Conservation (phyloP, 2,113 vertebrate genomes). For the Meles meles region DNA sequence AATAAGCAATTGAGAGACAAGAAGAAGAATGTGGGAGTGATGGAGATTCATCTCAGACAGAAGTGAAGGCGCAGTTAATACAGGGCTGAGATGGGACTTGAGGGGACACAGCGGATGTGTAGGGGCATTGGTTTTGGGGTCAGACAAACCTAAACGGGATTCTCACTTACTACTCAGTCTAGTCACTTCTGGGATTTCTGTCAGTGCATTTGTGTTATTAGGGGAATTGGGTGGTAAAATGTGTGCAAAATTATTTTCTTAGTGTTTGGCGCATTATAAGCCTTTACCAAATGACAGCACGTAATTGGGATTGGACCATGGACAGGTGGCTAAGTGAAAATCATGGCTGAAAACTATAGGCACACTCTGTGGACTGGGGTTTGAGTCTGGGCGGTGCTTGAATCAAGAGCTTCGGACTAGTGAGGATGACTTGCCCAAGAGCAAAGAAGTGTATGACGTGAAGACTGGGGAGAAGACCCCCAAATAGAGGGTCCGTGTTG, state of each 20-base stretch:
- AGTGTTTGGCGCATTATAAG: background rate
- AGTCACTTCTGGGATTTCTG: background rate
- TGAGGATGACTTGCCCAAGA: background rate
- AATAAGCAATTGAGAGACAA: background rate
- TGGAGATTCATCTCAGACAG: background rate
- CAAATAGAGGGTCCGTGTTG: accelerated
- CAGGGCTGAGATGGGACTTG: too few relatives aligned
- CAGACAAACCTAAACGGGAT: background rate
- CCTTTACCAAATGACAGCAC: background rate
- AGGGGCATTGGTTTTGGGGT: background rate
- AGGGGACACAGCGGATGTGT: background rate
- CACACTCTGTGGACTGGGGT: too few relatives aligned
- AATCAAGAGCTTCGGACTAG: background rate
- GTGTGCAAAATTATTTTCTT: background rate
- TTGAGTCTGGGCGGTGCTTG: background rate
- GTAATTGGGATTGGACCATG: background rate
- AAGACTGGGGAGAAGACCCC: background rate
- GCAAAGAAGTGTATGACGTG: too few relatives aligned
- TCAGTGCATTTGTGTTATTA: background rate
- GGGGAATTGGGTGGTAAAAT: background rate
- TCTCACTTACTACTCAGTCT: background rate
- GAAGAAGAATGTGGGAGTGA: background rate
- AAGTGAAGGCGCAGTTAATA: background rate
- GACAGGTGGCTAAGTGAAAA: background rate
- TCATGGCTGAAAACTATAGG: background rate